Evolutionary conservation across 2,113 vertebrate species (phyloP), one percentile per base, ranked within the genome.

Genomic region (Anolis carolinensis): DNA sequence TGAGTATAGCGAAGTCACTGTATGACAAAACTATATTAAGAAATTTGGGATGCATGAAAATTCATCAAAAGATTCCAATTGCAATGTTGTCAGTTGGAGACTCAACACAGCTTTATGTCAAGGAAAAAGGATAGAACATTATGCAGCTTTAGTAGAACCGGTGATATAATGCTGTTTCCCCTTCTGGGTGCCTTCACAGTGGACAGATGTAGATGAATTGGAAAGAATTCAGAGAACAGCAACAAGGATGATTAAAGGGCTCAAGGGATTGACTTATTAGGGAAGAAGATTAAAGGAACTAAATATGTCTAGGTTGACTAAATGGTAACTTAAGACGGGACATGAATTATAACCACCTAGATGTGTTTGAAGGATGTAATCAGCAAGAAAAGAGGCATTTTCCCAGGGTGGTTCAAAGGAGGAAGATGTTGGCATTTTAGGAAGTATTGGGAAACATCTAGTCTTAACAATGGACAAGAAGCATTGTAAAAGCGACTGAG

Each of bases 211-310:
- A 86, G 91, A 88, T 90, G 90, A 92, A 92, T 90, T 11, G 5
- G 93, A 95, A 89, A 74, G 83, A 93, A 93, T 78, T 76, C 89
- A 92, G 83, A 86, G 88, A 89, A 90, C 73, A 85, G 79, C 73
- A 89, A 83, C 89, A 90, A 89, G 88, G 79, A 92, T 94, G 91
- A 95, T 95, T 94, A 93, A 95, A 95, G 86, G 89, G 90, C 59
- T 88, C 90, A 84, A 87, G 89, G 91, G 90, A 93, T 34, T 94
- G 89, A 88, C 76, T 86, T 88, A 92, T 86, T 90, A 92, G 85
- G 85, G 84, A 92, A 90, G 92, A 93, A 94, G 94, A 94, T 95
- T 93, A 92, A 89, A 95, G 89, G 89, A 95, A 95, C 92, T 93
- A 93, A 96, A 94, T 89, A 92, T 81, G 84, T 92, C 21, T 87